Conservation (phyloP, 2,797 vertebrate species). For the Arctocebus calabarensis region DNA sequence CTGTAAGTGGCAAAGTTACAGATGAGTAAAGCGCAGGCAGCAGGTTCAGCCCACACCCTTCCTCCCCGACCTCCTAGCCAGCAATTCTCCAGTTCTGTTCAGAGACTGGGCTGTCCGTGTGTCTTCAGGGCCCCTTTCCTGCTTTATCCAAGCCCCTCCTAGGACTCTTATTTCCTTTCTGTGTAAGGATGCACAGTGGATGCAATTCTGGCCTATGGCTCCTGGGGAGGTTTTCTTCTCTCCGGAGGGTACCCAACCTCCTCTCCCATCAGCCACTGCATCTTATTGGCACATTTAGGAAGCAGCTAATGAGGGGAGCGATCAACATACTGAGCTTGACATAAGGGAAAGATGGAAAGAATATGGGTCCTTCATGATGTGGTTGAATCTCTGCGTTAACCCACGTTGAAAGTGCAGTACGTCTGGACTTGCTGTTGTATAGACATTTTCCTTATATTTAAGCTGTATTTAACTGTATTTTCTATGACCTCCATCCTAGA, state of each 20-base stretch:
- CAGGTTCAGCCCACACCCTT: not conserved
- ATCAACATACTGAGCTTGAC: not conserved
- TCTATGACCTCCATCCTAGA: not conserved
- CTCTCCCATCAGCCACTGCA: not conserved
- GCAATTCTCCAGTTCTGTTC: not conserved
- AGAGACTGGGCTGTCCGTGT: not conserved
- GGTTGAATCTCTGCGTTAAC: not conserved
- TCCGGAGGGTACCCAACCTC: not conserved
- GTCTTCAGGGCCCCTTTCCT: too few relatives aligned
- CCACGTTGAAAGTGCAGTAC: not conserved
- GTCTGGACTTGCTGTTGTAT: not conserved
- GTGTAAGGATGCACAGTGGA: not conserved
- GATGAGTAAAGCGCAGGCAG: not conserved
- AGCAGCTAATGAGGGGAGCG: not conserved
- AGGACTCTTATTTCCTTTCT: not conserved
- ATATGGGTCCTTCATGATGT: not conserved
- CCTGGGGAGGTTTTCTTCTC: not conserved
- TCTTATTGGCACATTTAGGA: not conserved
- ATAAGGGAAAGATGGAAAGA: not conserved
- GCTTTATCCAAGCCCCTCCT: not conserved
- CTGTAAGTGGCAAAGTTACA: not conserved
- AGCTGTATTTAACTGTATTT: conserved; percentile 33
- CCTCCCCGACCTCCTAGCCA: not conserved
- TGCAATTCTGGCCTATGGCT: not conserved
- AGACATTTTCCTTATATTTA: not conserved